These are phyloP conservation scores for Ondatra zibethicus DNA, from an alignment of 2,113 vertebrate genomes.

Conservation along the genomic window DNA sequence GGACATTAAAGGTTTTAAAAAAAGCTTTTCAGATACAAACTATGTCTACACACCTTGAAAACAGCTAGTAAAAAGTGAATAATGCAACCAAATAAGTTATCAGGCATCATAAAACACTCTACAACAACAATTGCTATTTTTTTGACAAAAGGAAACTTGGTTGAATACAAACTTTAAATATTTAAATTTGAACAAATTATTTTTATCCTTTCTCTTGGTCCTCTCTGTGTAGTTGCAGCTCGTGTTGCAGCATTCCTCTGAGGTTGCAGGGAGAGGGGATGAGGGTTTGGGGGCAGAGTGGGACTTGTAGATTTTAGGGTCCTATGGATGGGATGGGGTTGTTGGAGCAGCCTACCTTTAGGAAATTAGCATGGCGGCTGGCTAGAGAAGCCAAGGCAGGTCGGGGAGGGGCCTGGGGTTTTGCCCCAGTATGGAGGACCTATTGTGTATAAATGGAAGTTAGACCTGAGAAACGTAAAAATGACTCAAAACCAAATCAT, in stretches of 20 bases:
- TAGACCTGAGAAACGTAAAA: neutral
- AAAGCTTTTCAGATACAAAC: neutral
- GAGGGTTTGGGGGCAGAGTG: too few species aligned
- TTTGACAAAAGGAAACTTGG: constrained; percentile 35
- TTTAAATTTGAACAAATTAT: constrained; percentile 51
- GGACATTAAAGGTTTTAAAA: constrained; percentile 41
- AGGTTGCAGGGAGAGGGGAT: too few species aligned
- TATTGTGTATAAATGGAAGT: constrained; percentile 26
- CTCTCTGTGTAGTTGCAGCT: too few species aligned
- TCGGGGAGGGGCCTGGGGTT: too few species aligned
- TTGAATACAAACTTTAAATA: constrained; percentile 39
- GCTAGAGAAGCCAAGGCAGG: too few species aligned
- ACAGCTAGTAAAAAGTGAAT: constrained; percentile 42
- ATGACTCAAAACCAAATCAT: constrained; percentile 46
- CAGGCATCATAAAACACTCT: constrained; percentile 39
- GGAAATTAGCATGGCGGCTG: too few species aligned
- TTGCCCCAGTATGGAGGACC: too few species aligned
- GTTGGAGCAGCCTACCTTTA: too few species aligned
- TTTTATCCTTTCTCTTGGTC: neutral
- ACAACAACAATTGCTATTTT: neutral
- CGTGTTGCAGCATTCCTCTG: too few species aligned
- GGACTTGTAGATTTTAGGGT: too few species aligned
- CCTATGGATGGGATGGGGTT: too few species aligned
- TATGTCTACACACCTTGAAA: constrained; percentile 37
- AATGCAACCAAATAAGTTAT: constrained; percentile 54